Evolutionary conservation across 2,888 invertebrate species (phyloP), one percentile per base, ranked within the genome.

Genomic region (Hydriomena furcata): DNA sequence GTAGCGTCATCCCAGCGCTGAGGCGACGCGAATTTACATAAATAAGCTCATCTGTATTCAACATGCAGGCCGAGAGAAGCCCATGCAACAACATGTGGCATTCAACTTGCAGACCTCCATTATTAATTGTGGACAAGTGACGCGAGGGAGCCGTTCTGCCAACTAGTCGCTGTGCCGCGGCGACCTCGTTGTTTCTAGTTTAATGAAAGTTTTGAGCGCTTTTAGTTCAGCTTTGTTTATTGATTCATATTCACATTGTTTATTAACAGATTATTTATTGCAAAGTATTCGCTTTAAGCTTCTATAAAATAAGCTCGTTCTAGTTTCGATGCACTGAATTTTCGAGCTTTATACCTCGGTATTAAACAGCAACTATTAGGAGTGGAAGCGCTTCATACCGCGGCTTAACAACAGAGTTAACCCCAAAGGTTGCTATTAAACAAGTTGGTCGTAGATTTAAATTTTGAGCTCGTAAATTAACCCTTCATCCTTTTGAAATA

Each of bases 391-490:
- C 72, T 81, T 76, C 71, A 81, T 79, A 84, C 82, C 79, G 79
- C 71, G 76, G 79, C 80, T 82, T 80, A 82, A 83, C 82, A 84
- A 79, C 81, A 79, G 73, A 85, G 80, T 84, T 84, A 84, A 84
- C 84, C 81, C 52, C 76, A 69, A 69, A 78, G 79, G 82, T 79
- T 79, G 76, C 80, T 77, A 82, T 87, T 84, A 84, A 82, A 83
- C 83, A 85, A 87, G 82, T 85, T 84, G 80, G 77, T 76, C 82
- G 84, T 88, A 88, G 86, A 89, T 89, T 89, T 88, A 90, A 87
- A 87, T 90, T 88, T 88, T 85, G 82, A 86, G 87, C 85, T 86
- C 85, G 77, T 89, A 90, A 89, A 88, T 87, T 90, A 87, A 88
- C 87, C 89, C 88, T 84, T 83, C 88, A 84, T 86, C 88, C 89